These are phyloP conservation scores for Percina caprodes DNA, from an alignment of 2,113 vertebrate species.

Conservation along the genomic window DNA sequence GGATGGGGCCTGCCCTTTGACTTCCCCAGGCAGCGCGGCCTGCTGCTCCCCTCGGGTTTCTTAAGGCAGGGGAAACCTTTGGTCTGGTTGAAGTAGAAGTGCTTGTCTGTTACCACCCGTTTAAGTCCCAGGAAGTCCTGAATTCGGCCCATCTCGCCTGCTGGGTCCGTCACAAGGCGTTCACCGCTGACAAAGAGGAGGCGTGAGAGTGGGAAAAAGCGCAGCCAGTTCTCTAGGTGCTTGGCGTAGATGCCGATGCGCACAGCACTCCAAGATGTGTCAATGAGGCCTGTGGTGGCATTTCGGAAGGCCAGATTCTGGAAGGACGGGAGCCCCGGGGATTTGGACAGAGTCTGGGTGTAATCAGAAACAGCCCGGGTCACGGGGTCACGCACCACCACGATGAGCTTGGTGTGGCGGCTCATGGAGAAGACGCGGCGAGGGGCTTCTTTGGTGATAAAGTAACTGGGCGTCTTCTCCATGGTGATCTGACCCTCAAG, in stretches of 20 bases:
- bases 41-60: slow-evolving; percentile 91
- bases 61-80: slow-evolving; percentile 98
- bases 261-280: slow-evolving; percentile 95
- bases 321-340: slow-evolving; percentile 91
- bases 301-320: slow-evolving; percentile 92
- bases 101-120: slow-evolving; percentile 92
- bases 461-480: slow-evolving; percentile 99
- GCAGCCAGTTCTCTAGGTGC: slow-evolving; percentile 94
- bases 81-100: slow-evolving; percentile 98
- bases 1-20: slow-evolving; percentile 95
- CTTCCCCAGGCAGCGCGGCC: slow-evolving; percentile 92
- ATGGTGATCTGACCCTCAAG: slow-evolving; percentile 98
- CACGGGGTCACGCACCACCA: slow-evolving; percentile 95
- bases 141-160: slow-evolving; percentile 92
- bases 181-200: slow-evolving; percentile 96
- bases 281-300: slow-evolving; percentile 87
- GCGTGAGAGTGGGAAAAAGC: slow-evolving; percentile 90
- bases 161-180: slow-evolving; percentile 92
- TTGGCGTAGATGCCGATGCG: slow-evolving; percentile 95
- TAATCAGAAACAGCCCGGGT: slow-evolving; percentile 96
- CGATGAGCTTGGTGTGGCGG: slow-evolving; percentile 91
- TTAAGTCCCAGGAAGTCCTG: slow-evolving; percentile 96
- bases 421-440: slow-evolving; percentile 90
- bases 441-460: slow-evolving; percentile 93
- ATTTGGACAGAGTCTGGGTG: slow-evolving; percentile 94